Conservation (phyloP, 2,888 invertebrate species). For the Aphodius granarius region DNA sequence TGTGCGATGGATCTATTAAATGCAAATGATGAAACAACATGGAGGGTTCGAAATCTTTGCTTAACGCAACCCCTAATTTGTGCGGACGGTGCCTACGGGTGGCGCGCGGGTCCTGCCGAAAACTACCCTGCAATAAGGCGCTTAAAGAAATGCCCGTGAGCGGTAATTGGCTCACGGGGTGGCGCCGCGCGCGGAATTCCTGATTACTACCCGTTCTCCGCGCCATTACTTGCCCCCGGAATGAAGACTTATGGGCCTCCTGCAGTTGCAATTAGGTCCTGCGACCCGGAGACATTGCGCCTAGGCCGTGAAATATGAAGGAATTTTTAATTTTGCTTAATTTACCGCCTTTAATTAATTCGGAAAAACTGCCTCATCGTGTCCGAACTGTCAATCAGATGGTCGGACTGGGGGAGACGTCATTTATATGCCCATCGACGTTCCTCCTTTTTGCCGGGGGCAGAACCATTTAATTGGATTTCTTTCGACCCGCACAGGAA, state of each 20-base stretch:
- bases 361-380: background rate
- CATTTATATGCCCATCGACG: slow-evolving; percentile 17
- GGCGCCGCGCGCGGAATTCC: background rate
- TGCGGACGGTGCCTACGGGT: background rate
- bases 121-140: background rate
- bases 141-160: background rate
- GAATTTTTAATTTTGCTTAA: slow-evolving; percentile 41
- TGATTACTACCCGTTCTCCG: slow-evolving; percentile 10
- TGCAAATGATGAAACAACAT: background rate
- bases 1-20: background rate
- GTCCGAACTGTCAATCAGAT: slow-evolving; percentile 12
- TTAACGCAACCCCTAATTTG: background rate
- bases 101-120: background rate
- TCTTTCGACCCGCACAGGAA: slow-evolving; percentile 41
- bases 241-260: slow-evolving; percentile 36
- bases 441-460: slow-evolving; percentile 24
- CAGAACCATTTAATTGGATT: slow-evolving; percentile 53
- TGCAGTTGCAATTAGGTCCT: slow-evolving; percentile 34
- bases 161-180: background rate
- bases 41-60: background rate
- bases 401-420: slow-evolving; percentile 1
- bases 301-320: slow-evolving; percentile 37
- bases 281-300: background rate
- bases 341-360: slow-evolving; percentile 9
- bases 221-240: slow-evolving; percentile 30